These are phyloP conservation scores for Cranoglanis bouderius DNA, from an alignment of 2,113 vertebrate genomes.

Conservation along the genomic window DNA sequence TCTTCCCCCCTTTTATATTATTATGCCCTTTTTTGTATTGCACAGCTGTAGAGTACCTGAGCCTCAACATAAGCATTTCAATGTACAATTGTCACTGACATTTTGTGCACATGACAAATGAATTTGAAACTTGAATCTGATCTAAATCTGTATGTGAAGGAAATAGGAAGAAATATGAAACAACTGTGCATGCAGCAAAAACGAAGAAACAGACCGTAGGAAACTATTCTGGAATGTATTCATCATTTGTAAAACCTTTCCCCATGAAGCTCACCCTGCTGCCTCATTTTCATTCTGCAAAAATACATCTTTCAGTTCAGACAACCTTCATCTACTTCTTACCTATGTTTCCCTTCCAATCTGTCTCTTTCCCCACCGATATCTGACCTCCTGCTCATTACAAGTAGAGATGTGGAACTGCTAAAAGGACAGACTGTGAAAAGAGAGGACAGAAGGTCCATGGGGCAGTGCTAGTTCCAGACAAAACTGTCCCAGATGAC, in stretches of 20 bases:
- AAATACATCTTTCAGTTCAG: constrained; percentile 9
- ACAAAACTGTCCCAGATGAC: constrained; percentile 38
- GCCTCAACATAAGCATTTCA: too few species aligned
- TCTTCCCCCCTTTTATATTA: too few species aligned
- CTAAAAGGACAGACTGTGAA: constrained; percentile 14
- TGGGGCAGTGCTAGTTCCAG: constrained; percentile 25
- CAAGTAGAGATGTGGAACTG: constrained; percentile 16
- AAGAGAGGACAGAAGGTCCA: constrained; percentile 29
- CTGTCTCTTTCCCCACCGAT: constrained; percentile 31
- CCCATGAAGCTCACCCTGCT: neutral
- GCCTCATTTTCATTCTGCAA: neutral
- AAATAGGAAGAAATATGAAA: neutral
- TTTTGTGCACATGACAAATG: too few species aligned
- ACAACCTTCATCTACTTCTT: constrained; percentile 22
- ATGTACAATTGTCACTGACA: too few species aligned
- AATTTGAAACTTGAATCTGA: neutral
- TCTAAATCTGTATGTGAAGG: neutral
- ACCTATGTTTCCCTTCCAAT: constrained; percentile 21
- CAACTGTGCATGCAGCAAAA: neutral
- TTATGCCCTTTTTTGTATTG: neutral
- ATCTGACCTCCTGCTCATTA: constrained; percentile 39
- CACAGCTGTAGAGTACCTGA: too few species aligned
- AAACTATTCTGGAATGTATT: neutral
- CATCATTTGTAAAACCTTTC: neutral
- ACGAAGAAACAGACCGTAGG: neutral